These are phyloP conservation scores for Sinocyclocheilus grahami DNA, from an alignment of 2,113 vertebrate species.

Conservation along the genomic window DNA sequence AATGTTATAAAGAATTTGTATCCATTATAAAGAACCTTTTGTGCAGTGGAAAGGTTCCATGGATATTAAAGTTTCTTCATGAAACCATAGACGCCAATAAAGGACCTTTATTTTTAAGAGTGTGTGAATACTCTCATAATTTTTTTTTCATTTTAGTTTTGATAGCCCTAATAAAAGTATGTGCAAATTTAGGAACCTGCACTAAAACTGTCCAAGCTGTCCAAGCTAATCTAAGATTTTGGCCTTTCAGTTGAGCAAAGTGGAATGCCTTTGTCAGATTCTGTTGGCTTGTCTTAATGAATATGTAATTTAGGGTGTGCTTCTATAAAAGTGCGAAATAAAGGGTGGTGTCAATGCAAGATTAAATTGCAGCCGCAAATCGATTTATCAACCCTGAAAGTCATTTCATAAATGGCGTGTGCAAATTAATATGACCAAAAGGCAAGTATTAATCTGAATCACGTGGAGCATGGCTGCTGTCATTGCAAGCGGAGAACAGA, in stretches of 20 bases:
- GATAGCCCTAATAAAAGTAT: background rate
- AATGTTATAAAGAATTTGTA: no score
- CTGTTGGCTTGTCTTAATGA: background rate
- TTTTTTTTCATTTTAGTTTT: background rate
- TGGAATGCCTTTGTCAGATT: background rate
- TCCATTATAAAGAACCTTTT: no score
- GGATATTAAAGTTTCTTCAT: background rate
- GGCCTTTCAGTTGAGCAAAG: background rate
- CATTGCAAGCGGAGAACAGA: background rate
- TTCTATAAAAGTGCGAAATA: background rate
- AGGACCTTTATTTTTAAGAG: background rate
- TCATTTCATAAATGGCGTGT: constrained; percentile 1
- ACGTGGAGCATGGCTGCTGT: constrained; percentile 5
- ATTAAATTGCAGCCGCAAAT: background rate
- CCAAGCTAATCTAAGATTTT: background rate
- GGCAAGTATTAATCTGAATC: constrained; percentile 2
- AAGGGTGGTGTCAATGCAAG: background rate
- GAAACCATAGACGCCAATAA: background rate
- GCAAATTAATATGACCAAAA: background rate
- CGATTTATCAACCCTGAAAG: constrained; percentile 3
- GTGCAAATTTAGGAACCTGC: background rate
- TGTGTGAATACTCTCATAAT: background rate
- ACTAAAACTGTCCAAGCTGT: background rate
- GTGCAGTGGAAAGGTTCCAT: no score
- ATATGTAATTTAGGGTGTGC: background rate